Conservation (phyloP, 2,797 vertebrate species). For the Epinephelus malabaricus region DNA sequence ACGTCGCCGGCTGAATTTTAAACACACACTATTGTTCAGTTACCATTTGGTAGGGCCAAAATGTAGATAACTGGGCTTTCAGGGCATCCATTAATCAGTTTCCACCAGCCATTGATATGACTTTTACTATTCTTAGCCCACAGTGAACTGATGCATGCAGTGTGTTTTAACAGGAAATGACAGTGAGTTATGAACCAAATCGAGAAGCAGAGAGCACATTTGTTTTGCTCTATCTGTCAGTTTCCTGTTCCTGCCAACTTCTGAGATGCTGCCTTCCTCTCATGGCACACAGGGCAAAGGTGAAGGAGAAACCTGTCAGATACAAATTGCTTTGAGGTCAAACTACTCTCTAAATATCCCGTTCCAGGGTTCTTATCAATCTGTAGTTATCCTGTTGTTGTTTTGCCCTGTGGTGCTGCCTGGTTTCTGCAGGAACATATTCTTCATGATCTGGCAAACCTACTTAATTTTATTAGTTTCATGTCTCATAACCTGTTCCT, state of each 20-base stretch:
- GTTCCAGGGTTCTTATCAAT: not conserved
- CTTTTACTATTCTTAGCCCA: not conserved
- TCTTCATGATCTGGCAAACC: constrained; percentile 3
- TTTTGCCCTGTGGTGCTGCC: not conserved
- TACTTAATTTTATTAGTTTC: constrained; percentile 9
- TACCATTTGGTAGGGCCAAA: constrained; percentile 27
- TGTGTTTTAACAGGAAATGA: constrained; percentile 39
- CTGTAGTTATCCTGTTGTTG: not conserved
- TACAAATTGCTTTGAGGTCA: constrained; percentile 35
- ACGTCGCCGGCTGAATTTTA: constrained; percentile 56
- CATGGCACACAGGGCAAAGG: constrained; percentile 32
- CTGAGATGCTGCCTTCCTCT: constrained; percentile 61
- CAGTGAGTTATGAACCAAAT: constrained; percentile 28
- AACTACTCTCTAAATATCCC: constrained; percentile 37
- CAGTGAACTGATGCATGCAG: not conserved
- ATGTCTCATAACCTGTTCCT: not conserved
- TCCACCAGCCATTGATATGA: not conserved
- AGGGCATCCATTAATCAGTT: constrained; percentile 2
- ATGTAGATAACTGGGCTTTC: constrained; percentile 1
- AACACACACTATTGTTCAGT: constrained; percentile 71
- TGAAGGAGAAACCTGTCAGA: constrained; percentile 60
- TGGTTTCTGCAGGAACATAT: not conserved
- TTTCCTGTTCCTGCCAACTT: constrained; percentile 71
- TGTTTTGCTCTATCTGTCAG: constrained; percentile 56
- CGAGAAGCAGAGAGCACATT: constrained; percentile 36